Conservation (phyloP, 2,888 invertebrate species). For the Drosophila prostipennis region DNA sequence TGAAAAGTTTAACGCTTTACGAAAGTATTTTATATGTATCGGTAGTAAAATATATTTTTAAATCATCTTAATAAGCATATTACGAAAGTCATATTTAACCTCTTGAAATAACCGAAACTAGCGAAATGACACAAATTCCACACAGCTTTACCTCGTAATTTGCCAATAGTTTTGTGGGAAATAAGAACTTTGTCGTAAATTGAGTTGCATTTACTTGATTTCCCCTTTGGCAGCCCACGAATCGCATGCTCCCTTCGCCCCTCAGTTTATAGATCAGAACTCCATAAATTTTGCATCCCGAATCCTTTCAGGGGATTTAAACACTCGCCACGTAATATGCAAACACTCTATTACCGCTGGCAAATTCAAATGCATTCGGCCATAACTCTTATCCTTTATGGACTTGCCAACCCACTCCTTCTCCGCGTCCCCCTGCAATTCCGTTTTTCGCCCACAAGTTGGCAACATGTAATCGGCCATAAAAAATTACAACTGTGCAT, state of each 20-base stretch:
- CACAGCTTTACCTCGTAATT: neutral
- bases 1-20: too few species aligned
- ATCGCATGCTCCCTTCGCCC: neutral
- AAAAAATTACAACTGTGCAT: constrained; percentile 79
- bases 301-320: constrained; percentile 22
- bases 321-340: constrained; percentile 38
- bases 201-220: constrained; percentile 12
- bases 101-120: neutral
- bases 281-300: constrained; percentile 27
- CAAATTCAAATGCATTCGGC: constrained; percentile 76
- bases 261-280: constrained; percentile 11
- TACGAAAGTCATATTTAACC: too few species aligned
- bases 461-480: constrained; percentile 77
- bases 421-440: constrained; percentile 1
- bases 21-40: too few species aligned
- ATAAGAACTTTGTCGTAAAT: neutral
- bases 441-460: constrained; percentile 55
- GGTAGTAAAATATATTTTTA: too few species aligned
- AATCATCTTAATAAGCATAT: too few species aligned
- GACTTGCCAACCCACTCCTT: constrained; percentile 41
- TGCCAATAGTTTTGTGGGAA: neutral
- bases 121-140: neutral
- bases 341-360: constrained; percentile 54
- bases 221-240: constrained; percentile 2
- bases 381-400: constrained; percentile 78